Base-by-base conservation (phyloP, 1,140 invertebrate genomes). In the Parapsyche elsis region DNA sequence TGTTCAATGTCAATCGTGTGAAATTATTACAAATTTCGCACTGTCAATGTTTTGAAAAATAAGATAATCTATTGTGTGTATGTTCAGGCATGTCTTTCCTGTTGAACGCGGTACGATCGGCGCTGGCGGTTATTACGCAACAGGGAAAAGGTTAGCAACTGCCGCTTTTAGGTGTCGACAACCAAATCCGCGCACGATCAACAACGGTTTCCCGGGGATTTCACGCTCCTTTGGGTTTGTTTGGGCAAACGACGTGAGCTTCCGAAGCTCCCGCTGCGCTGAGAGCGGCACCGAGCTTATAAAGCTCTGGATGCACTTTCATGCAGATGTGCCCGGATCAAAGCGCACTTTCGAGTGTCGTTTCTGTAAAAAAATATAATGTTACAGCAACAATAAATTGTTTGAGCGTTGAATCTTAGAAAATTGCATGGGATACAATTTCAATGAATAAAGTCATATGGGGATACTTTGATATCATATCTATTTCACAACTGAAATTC, bases 1-100 rank as follows among this genome's bases (percentile, higher is more conserved):
- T n/a, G n/a, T n/a, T n/a, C n/a, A n/a, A 70, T 70, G 64, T 70
- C 12, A 53, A 53, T 53, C 1, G 10, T 53, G 10, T 53, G 30
- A 38, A 53, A 53, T 85, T 84, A 85, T 85, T 84, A 83, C 86
- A 85, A 84, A 86, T 38, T 38, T 70, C 64, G 64, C 49, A 26
- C 10, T 70, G 84, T 87, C 85, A 86, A 86, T 88, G 86, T 88
- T 85, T 87, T 87, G 87, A 5, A 14, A 53, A 38, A 38, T 38
- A 7, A 38, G 30, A 4, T 38, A 38, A 38, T 38, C 1, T 38
- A 38, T 38, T 38, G 30, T 38, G 30, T 38, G 7, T 38, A 38
- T 38, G 30, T 38, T 38, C 30, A 38, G 30, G 30, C 30, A 38
- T 38, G 30, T 38, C 30, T 38, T 38, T 38, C 30, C 30, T 38